Conservation (phyloP, 2,113 vertebrate genomes). For the Progne subis region DNA sequence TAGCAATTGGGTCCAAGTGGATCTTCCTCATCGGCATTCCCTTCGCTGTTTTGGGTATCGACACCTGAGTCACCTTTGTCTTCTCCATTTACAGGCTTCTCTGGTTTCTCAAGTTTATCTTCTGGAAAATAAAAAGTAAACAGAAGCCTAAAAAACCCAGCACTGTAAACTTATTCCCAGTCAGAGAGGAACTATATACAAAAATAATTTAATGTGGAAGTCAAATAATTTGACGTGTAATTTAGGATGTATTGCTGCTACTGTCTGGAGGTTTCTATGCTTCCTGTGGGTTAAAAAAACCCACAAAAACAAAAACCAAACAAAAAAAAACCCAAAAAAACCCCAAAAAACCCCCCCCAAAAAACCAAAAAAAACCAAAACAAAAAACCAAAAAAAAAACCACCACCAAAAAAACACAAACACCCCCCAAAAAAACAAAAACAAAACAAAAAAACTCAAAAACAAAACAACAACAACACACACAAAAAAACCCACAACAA, state of each 20-base stretch:
- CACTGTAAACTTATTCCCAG: neutral
- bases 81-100: conserved; percentile 91
- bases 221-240: neutral
- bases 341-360: no score
- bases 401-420: no score
- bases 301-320: neutral
- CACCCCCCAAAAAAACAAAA: no score
- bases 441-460: neutral
- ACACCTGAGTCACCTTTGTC: conserved; percentile 90
- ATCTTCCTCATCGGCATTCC: conserved; percentile 88
- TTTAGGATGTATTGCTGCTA: neutral
- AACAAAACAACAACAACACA: no score
- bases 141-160: neutral
- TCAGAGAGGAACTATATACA: neutral
- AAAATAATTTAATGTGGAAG: neutral
- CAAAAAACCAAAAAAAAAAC: no score
- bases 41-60: conserved; percentile 87
- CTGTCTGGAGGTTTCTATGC: neutral
- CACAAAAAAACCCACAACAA: neutral
- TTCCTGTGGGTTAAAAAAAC: neutral
- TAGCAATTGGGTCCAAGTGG: conserved; percentile 86
- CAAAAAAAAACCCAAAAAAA: no score
- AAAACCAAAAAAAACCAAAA: no score
- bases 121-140: conserved; percentile 76
- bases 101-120: conserved; percentile 85